phyloP scores from a whole-genome alignment of 1,140 invertebrate species.

The Drosophila santomea region DNA sequence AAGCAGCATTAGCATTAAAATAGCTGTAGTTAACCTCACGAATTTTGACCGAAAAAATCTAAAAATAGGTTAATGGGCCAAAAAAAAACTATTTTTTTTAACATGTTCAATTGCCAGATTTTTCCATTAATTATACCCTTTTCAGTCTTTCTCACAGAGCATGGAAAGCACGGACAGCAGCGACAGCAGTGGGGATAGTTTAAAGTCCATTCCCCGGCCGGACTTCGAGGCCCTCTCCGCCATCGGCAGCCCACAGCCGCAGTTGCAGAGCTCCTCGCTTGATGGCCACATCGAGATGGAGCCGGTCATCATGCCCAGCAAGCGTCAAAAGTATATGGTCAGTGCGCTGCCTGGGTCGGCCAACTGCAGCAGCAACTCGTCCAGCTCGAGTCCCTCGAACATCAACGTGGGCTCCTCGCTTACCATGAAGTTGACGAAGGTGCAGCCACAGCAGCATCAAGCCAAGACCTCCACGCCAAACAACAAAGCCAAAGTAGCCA shows the following conservation, averaged over 20 bases:
- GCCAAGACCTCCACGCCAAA: slow-evolving; percentile 54
- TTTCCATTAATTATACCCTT: background rate
- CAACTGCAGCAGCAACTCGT: slow-evolving; percentile 57
- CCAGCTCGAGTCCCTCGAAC: slow-evolving; percentile 49
- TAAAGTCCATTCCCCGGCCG: slow-evolving; percentile 74
- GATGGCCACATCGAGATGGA: slow-evolving; percentile 49
- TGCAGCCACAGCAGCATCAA: slow-evolving; percentile 16
- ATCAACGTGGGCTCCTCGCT: slow-evolving; percentile 45
- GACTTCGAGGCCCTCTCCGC: slow-evolving; percentile 71
- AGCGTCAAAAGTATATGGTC: slow-evolving; percentile 68
- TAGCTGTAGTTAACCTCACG: background rate
- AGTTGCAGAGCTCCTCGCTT: slow-evolving; percentile 13
- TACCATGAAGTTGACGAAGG: slow-evolving; percentile 72
- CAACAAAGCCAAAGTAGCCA: slow-evolving; percentile 44
- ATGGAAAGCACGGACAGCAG: slow-evolving; percentile 66
- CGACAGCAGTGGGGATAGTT: slow-evolving; percentile 68
- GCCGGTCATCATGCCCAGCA: slow-evolving; percentile 34
- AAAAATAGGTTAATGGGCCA: background rate
- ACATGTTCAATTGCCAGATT: background rate
- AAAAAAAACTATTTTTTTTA: background rate
- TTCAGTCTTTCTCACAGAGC: slow-evolving; percentile 13
- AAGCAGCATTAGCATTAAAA: background rate
- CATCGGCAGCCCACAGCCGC: slow-evolving; percentile 67
- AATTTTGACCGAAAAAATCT: background rate
- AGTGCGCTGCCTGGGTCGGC: slow-evolving; percentile 59